Conservation (phyloP, 2,797 vertebrate genomes). For the Bucorvus abyssinicus region DNA sequence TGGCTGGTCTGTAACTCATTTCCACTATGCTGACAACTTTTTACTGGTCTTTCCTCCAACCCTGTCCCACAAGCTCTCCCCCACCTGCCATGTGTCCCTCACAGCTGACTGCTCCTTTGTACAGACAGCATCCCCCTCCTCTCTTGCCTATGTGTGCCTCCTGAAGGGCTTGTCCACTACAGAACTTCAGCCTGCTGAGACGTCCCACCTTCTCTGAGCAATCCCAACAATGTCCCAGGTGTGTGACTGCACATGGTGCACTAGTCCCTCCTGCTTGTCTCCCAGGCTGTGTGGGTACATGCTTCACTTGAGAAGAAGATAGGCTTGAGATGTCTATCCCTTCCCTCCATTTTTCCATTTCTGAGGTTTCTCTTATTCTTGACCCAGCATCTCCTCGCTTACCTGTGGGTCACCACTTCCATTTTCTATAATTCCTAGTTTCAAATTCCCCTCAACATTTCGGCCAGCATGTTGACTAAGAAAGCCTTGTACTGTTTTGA, state of each 20-base stretch:
- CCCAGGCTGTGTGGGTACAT: not conserved
- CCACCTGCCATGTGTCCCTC: no score
- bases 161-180: not conserved
- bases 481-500: not conserved
- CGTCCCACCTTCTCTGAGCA: not conserved
- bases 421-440: not conserved
- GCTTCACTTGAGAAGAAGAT: not conserved
- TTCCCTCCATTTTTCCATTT: not conserved
- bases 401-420: not conserved
- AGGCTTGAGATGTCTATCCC: not conserved
- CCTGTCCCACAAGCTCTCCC: not conserved
- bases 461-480: not conserved
- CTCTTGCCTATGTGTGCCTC: not conserved
- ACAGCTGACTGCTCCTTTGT: not conserved
- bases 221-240: not conserved
- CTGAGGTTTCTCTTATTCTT: not conserved
- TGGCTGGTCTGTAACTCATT: not conserved
- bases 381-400: not conserved
- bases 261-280: not conserved
- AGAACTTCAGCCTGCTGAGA: fast-evolving
- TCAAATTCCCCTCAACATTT: not conserved
- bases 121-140: not conserved
- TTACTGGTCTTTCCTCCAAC: not conserved
- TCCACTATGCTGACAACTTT: not conserved
- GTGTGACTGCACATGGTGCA: no score